Evolutionary conservation across 2,797 vertebrate genomes (phyloP).

Genomic region (Poeciliopsis presidionis): DNA sequence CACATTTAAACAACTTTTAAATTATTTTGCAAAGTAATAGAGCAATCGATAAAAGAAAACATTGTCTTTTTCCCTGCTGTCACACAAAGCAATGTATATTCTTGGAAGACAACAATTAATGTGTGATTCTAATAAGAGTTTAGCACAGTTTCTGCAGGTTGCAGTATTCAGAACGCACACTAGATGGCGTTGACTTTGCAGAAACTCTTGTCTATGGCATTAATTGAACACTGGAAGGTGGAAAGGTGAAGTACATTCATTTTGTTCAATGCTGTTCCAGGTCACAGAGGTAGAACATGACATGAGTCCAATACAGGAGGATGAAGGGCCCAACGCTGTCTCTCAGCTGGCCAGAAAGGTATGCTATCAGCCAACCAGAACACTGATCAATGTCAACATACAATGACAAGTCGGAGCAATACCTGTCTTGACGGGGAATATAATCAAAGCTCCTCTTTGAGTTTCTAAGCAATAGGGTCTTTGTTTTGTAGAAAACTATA

Average conservation of each 20-base stretch:
- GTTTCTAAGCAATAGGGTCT: background rate
- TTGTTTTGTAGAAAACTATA: background rate
- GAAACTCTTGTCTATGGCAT: background rate
- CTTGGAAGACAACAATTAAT: background rate
- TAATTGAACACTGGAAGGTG: background rate
- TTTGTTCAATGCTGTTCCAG: constrained; percentile 54
- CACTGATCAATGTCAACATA: background rate
- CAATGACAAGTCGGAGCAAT: background rate
- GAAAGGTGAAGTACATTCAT: background rate
- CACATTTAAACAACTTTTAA: background rate
- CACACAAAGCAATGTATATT: background rate
- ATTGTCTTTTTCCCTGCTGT: background rate
- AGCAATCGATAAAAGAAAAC: background rate
- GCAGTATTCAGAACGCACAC: constrained; percentile 26
- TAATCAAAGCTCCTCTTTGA: background rate
- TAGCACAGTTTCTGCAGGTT: background rate
- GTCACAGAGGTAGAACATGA: constrained; percentile 73
- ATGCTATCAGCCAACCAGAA: constrained; percentile 18
- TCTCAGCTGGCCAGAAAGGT: constrained; percentile 90
- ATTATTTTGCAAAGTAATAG: background rate
- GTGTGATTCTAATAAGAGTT: background rate
- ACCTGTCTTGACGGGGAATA: background rate
- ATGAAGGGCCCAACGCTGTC: constrained; percentile 83
- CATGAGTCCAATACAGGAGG: constrained; percentile 73
- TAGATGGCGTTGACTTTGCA: constrained; percentile 38